phyloP scores from a whole-genome alignment of 2,797 vertebrate species.

The Acridotheres tristis region DNA sequence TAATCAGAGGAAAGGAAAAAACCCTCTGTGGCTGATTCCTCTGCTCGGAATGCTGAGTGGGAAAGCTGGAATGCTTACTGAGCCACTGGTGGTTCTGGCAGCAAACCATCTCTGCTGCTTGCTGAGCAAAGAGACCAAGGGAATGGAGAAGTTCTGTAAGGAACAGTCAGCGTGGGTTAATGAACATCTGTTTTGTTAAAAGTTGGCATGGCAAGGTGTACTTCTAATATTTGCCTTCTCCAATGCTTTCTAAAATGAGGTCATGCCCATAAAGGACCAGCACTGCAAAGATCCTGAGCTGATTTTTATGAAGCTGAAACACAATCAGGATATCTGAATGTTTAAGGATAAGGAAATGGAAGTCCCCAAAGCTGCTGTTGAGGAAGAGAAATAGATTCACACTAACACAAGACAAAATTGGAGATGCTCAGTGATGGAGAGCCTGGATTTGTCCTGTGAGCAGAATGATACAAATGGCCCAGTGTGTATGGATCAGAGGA shows the following conservation, averaged over 20 bases:
- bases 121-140: neutral
- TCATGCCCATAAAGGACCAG: neutral
- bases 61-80: slow-evolving; percentile 25
- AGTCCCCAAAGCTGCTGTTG: neutral
- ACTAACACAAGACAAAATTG: neutral
- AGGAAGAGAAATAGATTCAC: neutral
- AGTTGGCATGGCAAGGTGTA: neutral
- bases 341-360: neutral
- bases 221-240: neutral
- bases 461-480: neutral
- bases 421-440: neutral
- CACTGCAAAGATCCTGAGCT: neutral
- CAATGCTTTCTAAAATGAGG: neutral
- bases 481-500: neutral
- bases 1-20: slow-evolving; percentile 12
- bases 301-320: neutral
- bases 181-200: neutral
- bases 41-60: slow-evolving; percentile 3
- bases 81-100: neutral
- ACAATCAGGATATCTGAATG: neutral
- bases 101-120: neutral
- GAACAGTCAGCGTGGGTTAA: neutral
- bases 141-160: neutral
- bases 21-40: neutral
- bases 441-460: neutral